Conservation (phyloP, 2,113 vertebrate genomes). For the Charina bottae region DNA sequence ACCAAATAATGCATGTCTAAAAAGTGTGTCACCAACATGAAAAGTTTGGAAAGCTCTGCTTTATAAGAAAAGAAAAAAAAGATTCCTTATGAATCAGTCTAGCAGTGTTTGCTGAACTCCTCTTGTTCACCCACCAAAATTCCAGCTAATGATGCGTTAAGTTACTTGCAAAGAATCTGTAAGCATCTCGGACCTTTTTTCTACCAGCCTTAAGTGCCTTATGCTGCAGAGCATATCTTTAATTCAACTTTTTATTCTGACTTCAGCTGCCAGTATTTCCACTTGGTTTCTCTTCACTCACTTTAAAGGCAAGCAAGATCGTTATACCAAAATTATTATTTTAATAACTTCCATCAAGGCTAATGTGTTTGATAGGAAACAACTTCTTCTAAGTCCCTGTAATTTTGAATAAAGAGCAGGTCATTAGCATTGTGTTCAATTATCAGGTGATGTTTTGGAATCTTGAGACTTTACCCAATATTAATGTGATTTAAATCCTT, state of each 20-base stretch:
- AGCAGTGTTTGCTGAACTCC: not conserved
- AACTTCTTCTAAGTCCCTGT: not conserved
- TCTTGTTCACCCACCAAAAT: not conserved
- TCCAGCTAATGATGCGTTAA: not conserved
- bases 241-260: not conserved
- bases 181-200: not conserved
- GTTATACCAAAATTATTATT: not conserved
- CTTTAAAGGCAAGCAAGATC: not conserved
- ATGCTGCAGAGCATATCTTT: not conserved
- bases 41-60: too few relatives aligned
- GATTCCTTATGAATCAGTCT: not conserved
- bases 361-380: not conserved
- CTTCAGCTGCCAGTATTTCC: not conserved
- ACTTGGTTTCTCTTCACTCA: not conserved
- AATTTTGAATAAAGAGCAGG: not conserved
- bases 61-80: not conserved
- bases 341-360: conserved; percentile 8
- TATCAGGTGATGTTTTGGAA: not conserved
- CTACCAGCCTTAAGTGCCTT: not conserved
- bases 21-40: too few relatives aligned
- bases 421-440: not conserved
- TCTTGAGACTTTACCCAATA: not conserved
- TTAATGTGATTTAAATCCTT: not conserved
- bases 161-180: not conserved
- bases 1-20: too few relatives aligned